phyloP scores from a whole-genome alignment of 2,113 vertebrate species.

The Chinchilla lanigera region DNA sequence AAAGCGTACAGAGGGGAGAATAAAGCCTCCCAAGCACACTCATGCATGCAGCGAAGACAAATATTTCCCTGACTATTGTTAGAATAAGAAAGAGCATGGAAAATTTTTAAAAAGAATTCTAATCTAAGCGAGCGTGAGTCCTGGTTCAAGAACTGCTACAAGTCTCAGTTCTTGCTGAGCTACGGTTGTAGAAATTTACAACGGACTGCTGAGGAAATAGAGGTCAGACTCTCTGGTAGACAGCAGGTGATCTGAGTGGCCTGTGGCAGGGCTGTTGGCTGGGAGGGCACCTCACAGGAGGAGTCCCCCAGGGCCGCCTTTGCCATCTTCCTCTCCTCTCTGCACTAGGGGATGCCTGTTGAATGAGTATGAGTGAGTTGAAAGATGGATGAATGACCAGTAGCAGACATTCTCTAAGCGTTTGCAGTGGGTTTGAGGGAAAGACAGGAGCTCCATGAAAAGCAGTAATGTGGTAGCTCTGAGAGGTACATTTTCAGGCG shows the following conservation, averaged over 20 bases:
- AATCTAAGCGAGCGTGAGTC: rapidly evolving
- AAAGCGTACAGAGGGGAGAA: not conserved
- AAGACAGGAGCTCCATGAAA: not conserved
- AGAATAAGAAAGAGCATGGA: not conserved
- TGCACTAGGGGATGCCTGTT: rapidly evolving
- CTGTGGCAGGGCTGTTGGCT: rapidly evolving
- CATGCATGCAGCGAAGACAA: not conserved
- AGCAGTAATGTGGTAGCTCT: rapidly evolving
- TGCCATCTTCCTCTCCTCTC: not conserved
- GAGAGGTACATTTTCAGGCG: not conserved
- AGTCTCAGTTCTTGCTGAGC: not conserved
- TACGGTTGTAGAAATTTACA: not conserved
- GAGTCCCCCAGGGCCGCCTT: rapidly evolving
- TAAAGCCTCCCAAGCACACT: not conserved
- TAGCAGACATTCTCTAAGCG: not conserved
- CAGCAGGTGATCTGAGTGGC: too few relatives aligned
- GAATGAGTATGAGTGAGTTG: not conserved
- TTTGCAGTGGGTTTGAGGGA: not conserved
- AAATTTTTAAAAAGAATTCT: too few relatives aligned
- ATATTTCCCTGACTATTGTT: not conserved
- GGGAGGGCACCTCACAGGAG: rapidly evolving
- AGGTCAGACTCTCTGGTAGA: too few relatives aligned
- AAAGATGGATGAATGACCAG: too few relatives aligned
- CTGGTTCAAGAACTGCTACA: not conserved
- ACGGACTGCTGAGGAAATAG: not conserved